Conservation (phyloP, 2,888 invertebrate genomes). For the Limenitis camilla region DNA sequence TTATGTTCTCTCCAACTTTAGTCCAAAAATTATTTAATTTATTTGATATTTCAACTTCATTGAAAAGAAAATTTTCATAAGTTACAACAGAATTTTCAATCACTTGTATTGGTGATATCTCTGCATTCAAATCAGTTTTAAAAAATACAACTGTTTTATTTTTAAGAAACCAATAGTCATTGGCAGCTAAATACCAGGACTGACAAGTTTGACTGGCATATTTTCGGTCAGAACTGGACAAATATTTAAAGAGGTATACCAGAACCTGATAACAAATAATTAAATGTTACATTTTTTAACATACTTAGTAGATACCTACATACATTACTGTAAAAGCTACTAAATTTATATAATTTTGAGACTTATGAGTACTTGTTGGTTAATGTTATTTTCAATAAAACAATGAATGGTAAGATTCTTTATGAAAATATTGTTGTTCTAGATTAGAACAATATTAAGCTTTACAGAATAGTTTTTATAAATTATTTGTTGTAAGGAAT, state of each 20-base stretch:
- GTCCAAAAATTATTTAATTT: slow-evolving; percentile 73
- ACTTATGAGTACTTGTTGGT: too few relatives aligned
- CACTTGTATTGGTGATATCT: slow-evolving; percentile 48
- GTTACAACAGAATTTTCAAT: slow-evolving; percentile 57
- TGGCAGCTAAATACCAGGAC: slow-evolving; percentile 80
- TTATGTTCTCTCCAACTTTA: slow-evolving; percentile 72
- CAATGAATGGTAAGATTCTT: too few relatives aligned
- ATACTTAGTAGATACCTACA: not conserved
- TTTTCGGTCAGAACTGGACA: slow-evolving; percentile 78
- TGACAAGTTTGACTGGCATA: slow-evolving; percentile 78
- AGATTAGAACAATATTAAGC: too few relatives aligned
- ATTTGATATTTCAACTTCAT: slow-evolving; percentile 70
- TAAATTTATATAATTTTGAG: too few relatives aligned
- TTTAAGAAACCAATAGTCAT: slow-evolving; percentile 74
- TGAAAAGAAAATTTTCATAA: slow-evolving; percentile 68
- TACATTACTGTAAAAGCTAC: not conserved
- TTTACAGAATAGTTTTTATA: too few relatives aligned
- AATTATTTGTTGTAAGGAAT: too few relatives aligned
- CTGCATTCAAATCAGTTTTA: slow-evolving; percentile 57
- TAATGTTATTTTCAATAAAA: too few relatives aligned
- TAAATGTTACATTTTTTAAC: not conserved
- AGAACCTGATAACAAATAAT: slow-evolving; percentile 70
- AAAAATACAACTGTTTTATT: slow-evolving; percentile 67
- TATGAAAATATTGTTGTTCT: too few relatives aligned
- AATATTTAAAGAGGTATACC: slow-evolving; percentile 76